Evolutionary conservation across 2,113 vertebrate species (phyloP).

Genomic region (Zosterops hypoxanthus): DNA sequence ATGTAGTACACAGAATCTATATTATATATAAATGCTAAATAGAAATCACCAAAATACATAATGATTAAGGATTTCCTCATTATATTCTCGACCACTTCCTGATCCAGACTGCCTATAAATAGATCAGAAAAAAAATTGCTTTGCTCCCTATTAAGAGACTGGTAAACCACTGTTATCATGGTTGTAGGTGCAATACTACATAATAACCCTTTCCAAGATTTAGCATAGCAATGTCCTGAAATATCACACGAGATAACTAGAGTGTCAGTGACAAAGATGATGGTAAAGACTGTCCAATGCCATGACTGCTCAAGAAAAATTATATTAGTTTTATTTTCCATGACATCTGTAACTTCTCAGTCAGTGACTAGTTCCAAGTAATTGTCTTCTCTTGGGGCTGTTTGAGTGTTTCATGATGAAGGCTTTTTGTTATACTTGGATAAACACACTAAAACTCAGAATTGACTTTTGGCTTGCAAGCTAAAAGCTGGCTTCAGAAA

Average conservation of each 20-base stretch:
- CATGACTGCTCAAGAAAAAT: not conserved
- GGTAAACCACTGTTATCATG: not conserved
- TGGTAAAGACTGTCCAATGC: not conserved
- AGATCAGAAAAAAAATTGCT: not conserved
- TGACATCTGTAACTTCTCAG: constrained; percentile 56
- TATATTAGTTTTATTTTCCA: constrained; percentile 3
- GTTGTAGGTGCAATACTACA: not conserved
- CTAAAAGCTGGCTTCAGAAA: constrained; percentile 10
- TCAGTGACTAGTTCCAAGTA: constrained; percentile 42
- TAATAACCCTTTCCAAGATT: not conserved
- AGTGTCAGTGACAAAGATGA: not conserved
- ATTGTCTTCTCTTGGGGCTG: constrained; percentile 37
- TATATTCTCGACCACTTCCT: not conserved
- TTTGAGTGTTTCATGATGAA: constrained; percentile 48
- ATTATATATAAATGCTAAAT: not conserved
- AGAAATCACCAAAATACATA: not conserved
- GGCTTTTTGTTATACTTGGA: constrained; percentile 49
- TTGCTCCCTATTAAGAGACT: not conserved
- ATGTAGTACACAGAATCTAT: not conserved
- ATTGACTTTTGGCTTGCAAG: constrained; percentile 9
- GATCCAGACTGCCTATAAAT: not conserved
- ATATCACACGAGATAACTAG: not conserved
- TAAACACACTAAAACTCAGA: constrained; percentile 27
- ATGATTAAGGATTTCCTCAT: not conserved
- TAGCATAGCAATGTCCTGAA: not conserved